A percentile compares a stretch with the other conserved stretches of the same genome.
Evolutionary conservation across 1,140 invertebrate genomes (phyloP).

Genomic region (Papilio polytes): DNA sequence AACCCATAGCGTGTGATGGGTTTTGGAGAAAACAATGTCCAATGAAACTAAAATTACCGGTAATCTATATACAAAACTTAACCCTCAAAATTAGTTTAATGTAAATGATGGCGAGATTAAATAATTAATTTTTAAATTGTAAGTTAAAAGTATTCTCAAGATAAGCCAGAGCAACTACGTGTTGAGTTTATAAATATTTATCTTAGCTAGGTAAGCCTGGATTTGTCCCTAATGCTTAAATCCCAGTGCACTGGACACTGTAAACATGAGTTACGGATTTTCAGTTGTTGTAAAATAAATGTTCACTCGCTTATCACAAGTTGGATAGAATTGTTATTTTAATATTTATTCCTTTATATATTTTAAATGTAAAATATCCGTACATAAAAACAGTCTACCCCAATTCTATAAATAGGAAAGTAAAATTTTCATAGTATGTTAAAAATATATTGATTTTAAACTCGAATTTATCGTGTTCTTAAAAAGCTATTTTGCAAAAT

Average conservation of each 20-base stretch:
- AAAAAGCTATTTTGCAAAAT: background rate
- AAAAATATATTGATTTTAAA: too few relatives aligned
- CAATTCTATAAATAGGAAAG: too few relatives aligned
- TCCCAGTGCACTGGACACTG: background rate
- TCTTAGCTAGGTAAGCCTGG: background rate
- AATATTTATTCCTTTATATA: too few relatives aligned
- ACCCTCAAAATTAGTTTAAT: background rate
- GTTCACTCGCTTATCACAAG: background rate
- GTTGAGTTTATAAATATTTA: constrained; percentile 14
- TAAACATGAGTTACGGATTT: background rate
- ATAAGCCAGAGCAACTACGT: background rate
- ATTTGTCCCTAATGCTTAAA: background rate
- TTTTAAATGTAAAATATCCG: too few relatives aligned
- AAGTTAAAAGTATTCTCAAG: background rate
- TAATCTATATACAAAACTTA: too few relatives aligned
- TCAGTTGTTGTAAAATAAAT: background rate
- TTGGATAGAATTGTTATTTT: background rate
- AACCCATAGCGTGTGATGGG: too few relatives aligned
- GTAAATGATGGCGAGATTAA: background rate
- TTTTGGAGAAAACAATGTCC: too few relatives aligned
- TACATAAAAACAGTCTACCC: too few relatives aligned
- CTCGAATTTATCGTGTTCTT: background rate
- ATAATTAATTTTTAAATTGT: background rate
- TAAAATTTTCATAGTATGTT: too few relatives aligned
- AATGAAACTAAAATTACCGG: too few relatives aligned